phyloP scores from a whole-genome alignment of 2,888 invertebrate species.

The Andrena chrysosceles region DNA sequence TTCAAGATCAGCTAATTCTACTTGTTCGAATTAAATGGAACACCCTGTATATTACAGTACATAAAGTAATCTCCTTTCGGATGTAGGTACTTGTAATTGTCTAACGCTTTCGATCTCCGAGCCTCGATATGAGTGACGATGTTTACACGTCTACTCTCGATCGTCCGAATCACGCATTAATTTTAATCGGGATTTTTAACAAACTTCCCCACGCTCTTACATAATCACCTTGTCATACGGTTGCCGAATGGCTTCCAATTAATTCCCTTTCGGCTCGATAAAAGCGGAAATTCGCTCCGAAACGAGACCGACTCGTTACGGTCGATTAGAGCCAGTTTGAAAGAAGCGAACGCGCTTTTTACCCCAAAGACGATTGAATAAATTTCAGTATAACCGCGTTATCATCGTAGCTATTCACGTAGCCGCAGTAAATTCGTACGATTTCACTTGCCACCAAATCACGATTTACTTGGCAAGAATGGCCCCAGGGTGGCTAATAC shows the following conservation, averaged over 20 bases:
- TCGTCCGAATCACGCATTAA: no score
- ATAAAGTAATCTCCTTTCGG: no score
- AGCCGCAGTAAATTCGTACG: slow-evolving; percentile 26
- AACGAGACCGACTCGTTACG: not conserved
- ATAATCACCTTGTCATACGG: no score
- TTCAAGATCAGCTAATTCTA: no score
- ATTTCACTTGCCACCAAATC: not conserved
- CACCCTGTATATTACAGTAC: no score
- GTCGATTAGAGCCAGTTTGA: slow-evolving; percentile 1
- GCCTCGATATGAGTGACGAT: no score
- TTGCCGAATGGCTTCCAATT: not conserved
- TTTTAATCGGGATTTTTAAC: no score
- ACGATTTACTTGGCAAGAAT: not conserved
- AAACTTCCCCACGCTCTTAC: not conserved
- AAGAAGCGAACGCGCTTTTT: not conserved
- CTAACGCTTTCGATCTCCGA: no score
- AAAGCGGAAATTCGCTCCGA: not conserved
- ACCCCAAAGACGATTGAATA: slow-evolving; percentile 17
- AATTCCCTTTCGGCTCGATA: not conserved
- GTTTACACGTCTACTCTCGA: no score
- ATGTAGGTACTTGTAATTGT: no score
- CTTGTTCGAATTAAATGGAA: no score
- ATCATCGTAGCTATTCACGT: not conserved
- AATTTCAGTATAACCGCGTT: slow-evolving; percentile 13
- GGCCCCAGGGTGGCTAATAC: not conserved